Conservation (phyloP, 2,113 vertebrate genomes). For the Chelonoidis abingdonii region DNA sequence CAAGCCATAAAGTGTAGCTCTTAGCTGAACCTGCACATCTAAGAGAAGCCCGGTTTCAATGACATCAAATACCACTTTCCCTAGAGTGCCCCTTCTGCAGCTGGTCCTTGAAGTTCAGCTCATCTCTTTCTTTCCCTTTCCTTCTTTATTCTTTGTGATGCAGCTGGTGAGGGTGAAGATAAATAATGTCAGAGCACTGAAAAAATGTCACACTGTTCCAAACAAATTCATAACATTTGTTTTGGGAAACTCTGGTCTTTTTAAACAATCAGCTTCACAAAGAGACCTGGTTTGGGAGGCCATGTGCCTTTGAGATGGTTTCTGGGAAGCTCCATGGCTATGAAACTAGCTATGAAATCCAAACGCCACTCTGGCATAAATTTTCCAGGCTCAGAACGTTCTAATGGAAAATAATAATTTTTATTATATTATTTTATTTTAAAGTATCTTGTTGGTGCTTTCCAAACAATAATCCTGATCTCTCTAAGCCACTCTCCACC, state of each 20-base stretch:
- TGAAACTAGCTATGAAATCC: rapidly evolving
- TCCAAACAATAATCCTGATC: neutral
- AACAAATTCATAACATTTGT: neutral
- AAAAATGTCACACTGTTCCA: neutral
- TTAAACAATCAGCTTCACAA: neutral
- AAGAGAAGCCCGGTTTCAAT: neutral
- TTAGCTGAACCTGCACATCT: neutral
- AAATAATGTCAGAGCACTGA: neutral
- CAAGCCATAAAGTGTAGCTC: too few relatives aligned
- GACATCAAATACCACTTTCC: neutral
- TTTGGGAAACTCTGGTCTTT: neutral
- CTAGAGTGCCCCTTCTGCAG: neutral
- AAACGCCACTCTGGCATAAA: neutral
- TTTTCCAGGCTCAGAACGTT: neutral
- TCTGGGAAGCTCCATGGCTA: neutral
- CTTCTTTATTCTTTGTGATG: neutral
- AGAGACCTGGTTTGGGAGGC: neutral
- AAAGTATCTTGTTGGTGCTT: neutral
- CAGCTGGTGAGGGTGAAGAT: neutral
- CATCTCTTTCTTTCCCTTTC: neutral
- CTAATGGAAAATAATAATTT: neutral
- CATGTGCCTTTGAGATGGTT: neutral
- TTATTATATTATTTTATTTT: neutral
- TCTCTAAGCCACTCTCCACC: neutral
- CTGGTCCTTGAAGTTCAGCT: neutral